These are phyloP conservation scores for Dallia pectoralis DNA, from an alignment of 2,797 vertebrate genomes.

Conservation along the genomic window DNA sequence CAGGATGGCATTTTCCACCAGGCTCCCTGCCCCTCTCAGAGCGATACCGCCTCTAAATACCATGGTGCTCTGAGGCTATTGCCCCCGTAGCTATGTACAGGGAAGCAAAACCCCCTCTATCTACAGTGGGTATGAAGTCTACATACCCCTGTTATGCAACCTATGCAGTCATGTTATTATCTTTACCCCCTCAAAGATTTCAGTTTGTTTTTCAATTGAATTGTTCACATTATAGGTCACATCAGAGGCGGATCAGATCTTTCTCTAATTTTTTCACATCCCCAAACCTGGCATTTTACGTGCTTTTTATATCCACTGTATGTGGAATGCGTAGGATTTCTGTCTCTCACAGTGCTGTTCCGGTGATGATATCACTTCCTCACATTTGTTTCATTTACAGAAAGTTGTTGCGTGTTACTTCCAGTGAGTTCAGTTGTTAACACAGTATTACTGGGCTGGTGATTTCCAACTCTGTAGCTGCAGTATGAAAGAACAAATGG, in stretches of 20 bases:
- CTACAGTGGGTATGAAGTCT: no score
- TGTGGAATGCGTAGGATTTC: slow-evolving; percentile 43
- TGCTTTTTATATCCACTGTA: no score
- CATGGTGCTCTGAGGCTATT: slow-evolving; percentile 58
- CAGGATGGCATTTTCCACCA: slow-evolving; percentile 63
- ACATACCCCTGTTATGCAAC: no score
- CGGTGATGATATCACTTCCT: slow-evolving; percentile 40
- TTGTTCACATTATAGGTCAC: no score
- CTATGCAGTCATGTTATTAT: no score
- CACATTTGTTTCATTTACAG: slow-evolving; percentile 20
- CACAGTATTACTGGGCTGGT: background rate
- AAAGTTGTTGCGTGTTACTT: background rate
- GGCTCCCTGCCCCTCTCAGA: slow-evolving; percentile 31
- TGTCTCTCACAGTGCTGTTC: slow-evolving; percentile 16
- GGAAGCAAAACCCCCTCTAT: slow-evolving; percentile 56
- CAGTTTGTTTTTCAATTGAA: no score
- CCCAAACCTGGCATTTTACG: no score
- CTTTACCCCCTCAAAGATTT: no score
- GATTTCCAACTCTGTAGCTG: background rate
- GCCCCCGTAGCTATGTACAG: slow-evolving; percentile 50
- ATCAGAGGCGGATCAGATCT: no score
- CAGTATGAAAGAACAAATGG: background rate
- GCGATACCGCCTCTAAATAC: slow-evolving; percentile 42
- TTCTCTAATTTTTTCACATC: no score
- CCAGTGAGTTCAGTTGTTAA: background rate